Evolutionary conservation across 2,113 vertebrate genomes (phyloP).

Genomic region (Indicator indicator): DNA sequence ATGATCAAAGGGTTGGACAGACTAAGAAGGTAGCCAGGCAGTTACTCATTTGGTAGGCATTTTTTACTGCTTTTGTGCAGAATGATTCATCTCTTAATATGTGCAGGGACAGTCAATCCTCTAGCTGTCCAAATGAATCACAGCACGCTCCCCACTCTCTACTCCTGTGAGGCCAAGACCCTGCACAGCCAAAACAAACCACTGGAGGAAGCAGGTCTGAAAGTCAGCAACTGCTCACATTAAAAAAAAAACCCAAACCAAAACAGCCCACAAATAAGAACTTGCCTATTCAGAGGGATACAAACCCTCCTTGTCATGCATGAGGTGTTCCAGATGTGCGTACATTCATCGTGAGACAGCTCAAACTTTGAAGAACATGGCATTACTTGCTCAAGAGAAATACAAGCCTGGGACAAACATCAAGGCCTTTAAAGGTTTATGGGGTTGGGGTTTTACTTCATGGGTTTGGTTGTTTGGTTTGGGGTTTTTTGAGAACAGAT

Average conservation of each 20-base stretch:
- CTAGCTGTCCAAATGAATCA: constrained; percentile 26
- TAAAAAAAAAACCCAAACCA: neutral
- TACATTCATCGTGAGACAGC: neutral
- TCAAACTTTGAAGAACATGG: fast-evolving
- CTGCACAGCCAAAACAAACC: neutral
- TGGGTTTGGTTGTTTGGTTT: too few relatives aligned
- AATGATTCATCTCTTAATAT: constrained; percentile 30
- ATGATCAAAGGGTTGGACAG: constrained; percentile 22
- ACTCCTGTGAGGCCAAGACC: neutral
- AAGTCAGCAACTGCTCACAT: neutral
- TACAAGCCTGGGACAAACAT: neutral
- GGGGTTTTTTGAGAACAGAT: neutral
- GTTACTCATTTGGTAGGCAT: constrained; percentile 14
- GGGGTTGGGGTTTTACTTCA: too few relatives aligned
- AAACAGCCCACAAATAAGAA: neutral
- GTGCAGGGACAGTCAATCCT: neutral
- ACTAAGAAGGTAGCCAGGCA: neutral
- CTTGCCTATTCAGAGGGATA: neutral
- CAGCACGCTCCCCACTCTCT: neutral
- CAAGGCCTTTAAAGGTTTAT: neutral
- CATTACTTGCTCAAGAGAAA: neutral
- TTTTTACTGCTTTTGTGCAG: constrained; percentile 26
- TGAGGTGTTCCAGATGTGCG: neutral
- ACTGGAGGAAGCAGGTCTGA: neutral
- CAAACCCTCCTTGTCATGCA: neutral